These are phyloP conservation scores for Aquatica leii DNA, from an alignment of 2,888 invertebrate genomes.

Conservation along the genomic window DNA sequence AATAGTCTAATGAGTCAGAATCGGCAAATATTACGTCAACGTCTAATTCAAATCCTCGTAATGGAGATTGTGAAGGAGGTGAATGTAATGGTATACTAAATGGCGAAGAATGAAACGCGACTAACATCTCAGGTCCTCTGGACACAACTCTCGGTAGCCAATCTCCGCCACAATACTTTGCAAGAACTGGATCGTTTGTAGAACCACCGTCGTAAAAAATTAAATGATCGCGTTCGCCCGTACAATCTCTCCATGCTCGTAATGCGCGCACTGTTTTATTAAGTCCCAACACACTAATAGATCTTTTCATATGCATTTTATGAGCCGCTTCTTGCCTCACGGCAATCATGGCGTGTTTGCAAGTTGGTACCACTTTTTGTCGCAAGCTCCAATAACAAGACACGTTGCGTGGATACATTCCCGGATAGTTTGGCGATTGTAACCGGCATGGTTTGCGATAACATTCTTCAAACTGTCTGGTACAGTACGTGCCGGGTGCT, in stretches of 20 bases:
- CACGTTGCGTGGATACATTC: constrained; percentile 87
- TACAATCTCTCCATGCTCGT: constrained; percentile 85
- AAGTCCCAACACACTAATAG: constrained; percentile 72
- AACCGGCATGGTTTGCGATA: constrained; percentile 85
- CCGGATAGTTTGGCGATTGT: constrained; percentile 91
- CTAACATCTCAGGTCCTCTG: constrained; percentile 82
- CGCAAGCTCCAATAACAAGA: constrained; percentile 90
- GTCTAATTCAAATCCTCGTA: constrained; percentile 84
- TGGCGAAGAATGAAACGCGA: constrained; percentile 87
- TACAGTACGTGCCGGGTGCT: constrained; percentile 71
- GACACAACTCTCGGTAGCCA: constrained; percentile 82
- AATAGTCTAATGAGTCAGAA: constrained; percentile 86
- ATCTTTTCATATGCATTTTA: constrained; percentile 75
- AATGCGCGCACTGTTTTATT: constrained; percentile 76
- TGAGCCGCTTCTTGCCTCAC: constrained; percentile 80
- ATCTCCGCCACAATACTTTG: constrained; percentile 89
- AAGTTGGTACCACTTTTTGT: constrained; percentile 85
- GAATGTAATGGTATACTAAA: constrained; percentile 80
- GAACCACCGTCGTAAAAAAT: constrained; percentile 87
- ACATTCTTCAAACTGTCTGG: constrained; percentile 84
- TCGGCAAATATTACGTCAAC: constrained; percentile 90
- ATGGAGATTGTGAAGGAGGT: constrained; percentile 69
- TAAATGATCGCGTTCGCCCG: constrained; percentile 81
- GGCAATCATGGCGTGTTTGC: constrained; percentile 91
- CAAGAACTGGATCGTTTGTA: constrained; percentile 82